A percentile compares a stretch with the other conserved stretches of the same genome.
These are phyloP conservation scores for Chauna torquata DNA, from an alignment of 2,113 vertebrate species.

Conservation along the genomic window DNA sequence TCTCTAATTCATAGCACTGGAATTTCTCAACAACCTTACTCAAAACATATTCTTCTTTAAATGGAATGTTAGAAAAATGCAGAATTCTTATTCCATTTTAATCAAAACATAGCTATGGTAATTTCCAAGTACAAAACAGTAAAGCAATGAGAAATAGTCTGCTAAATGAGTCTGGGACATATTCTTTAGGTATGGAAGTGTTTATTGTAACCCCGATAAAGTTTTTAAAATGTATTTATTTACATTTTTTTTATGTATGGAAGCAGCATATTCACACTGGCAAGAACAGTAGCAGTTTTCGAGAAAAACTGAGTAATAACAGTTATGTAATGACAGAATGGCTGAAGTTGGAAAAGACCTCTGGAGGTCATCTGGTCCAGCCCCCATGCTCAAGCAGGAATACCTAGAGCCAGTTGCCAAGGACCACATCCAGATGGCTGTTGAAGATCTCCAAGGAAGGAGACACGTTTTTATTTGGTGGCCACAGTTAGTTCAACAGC, in stretches of 20 bases:
- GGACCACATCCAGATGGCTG: background rate
- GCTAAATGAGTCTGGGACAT: background rate
- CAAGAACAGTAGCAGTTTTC: background rate
- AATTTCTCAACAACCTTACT: background rate
- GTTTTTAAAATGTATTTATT: background rate
- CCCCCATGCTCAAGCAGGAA: background rate
- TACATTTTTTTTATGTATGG: background rate
- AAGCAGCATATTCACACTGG: background rate
- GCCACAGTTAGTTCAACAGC: background rate
- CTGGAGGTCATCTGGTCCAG: background rate
- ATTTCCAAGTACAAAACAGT: background rate
- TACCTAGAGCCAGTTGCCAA: background rate
- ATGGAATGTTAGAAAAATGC: background rate
- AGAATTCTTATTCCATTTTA: background rate
- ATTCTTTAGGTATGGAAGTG: background rate
- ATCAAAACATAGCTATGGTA: background rate
- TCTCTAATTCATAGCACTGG: background rate
- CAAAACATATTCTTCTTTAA: background rate
- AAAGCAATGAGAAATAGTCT: background rate
- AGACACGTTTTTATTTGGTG: background rate
- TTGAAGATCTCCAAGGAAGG: background rate
- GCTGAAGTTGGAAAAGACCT: background rate
- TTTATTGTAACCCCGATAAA: background rate
- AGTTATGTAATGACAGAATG: background rate
- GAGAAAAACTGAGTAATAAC: background rate